Percentiles rank a stretch among this genome's conserved stretches.
Conservation (phyloP, 2,113 vertebrate species). For the Benitochromis conjunctus region DNA sequence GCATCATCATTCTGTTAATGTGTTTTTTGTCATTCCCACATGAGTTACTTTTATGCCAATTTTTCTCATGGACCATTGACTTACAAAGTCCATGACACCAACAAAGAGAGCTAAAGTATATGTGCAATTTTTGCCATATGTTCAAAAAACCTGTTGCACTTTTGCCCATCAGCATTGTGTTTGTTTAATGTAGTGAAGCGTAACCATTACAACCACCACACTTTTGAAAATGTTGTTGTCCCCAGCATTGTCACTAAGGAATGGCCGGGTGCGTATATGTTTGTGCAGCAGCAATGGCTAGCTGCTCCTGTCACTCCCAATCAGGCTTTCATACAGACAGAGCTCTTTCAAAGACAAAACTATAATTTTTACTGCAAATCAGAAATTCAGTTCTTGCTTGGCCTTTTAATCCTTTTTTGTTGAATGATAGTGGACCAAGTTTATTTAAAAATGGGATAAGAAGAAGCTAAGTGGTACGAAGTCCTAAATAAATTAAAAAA, state of each 20-base stretch:
- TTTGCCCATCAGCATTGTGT: neutral
- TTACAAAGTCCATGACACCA: rapidly evolving
- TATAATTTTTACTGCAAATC: neutral
- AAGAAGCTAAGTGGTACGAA: neutral
- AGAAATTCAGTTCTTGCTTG: neutral
- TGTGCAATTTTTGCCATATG: neutral
- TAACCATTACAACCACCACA: neutral
- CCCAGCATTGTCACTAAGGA: neutral
- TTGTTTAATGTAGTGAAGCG: neutral
- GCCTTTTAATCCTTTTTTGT: neutral
- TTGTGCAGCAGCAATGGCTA: neutral
- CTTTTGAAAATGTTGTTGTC: neutral
- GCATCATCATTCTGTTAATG: neutral
- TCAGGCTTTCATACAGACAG: neutral
- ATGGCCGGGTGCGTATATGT: rapidly evolving
- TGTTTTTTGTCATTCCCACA: neutral
- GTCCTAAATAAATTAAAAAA: neutral
- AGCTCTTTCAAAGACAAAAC: neutral
- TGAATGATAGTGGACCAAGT: neutral
- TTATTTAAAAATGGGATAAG: neutral
- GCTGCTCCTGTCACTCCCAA: neutral
- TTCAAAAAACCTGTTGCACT: neutral
- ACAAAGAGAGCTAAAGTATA: neutral
- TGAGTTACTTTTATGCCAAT: neutral
- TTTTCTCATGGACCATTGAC: neutral